A percentile compares a stretch with the other conserved stretches of the same genome.
phyloP scores from a whole-genome alignment of 2,113 vertebrate genomes.

The Elephas maximus region DNA sequence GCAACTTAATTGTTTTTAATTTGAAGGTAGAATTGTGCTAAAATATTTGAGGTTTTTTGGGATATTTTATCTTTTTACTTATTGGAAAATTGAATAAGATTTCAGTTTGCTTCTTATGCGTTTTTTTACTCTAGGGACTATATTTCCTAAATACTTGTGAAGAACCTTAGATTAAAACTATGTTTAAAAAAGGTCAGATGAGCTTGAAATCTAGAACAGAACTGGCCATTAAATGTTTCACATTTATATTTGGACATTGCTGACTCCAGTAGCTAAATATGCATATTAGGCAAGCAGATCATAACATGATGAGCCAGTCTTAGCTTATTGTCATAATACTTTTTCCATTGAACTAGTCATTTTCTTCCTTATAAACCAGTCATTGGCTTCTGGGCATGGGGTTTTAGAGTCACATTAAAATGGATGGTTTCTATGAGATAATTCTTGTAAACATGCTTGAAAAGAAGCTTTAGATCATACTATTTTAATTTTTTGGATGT shows the following conservation, averaged over 20 bases:
- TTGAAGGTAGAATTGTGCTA: slow-evolving; percentile 19
- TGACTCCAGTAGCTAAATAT: slow-evolving; percentile 78
- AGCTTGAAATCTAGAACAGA: slow-evolving; percentile 83
- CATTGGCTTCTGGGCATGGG: slow-evolving; percentile 80
- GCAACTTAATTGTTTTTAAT: slow-evolving; percentile 26
- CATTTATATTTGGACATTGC: slow-evolving; percentile 69
- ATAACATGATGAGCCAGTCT: slow-evolving; percentile 77
- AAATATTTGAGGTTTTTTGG: slow-evolving; percentile 43
- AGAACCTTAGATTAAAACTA: slow-evolving; percentile 74
- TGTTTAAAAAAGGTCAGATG: slow-evolving; percentile 77
- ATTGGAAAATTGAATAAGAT: neutral
- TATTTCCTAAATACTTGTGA: slow-evolving; percentile 7
- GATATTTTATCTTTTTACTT: slow-evolving; percentile 30
- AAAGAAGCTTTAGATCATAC: slow-evolving; percentile 61
- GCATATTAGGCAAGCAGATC: slow-evolving; percentile 76
- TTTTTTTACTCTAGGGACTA: neutral
- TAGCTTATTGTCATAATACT: slow-evolving; percentile 70
- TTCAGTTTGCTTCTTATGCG: neutral
- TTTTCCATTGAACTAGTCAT: slow-evolving; percentile 81
- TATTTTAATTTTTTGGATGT: slow-evolving; percentile 58
- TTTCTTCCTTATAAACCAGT: slow-evolving; percentile 77
- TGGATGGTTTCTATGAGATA: slow-evolving; percentile 76
- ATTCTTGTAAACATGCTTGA: slow-evolving; percentile 66
- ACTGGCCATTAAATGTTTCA: slow-evolving; percentile 80
- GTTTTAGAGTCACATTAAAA: slow-evolving; percentile 79